These are phyloP conservation scores for Pimpla rufipes DNA, from an alignment of 2,888 invertebrate species.

Conservation along the genomic window DNA sequence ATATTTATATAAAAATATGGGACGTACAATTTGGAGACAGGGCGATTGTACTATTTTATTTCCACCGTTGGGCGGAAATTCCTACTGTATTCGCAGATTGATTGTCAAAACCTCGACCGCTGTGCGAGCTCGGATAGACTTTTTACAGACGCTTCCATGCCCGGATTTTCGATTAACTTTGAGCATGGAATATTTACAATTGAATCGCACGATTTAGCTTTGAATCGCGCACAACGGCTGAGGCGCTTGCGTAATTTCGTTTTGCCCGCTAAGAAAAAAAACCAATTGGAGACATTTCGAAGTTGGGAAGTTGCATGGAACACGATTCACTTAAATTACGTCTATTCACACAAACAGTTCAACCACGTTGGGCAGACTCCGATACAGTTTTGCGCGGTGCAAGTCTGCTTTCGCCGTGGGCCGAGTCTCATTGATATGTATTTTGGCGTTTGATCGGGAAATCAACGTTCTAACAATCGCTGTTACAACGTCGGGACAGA, in stretches of 20 bases:
- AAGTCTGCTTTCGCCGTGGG: slow-evolving; percentile 1
- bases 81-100: slow-evolving; percentile 30
- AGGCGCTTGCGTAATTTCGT: background rate
- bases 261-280: slow-evolving; percentile 10
- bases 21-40: slow-evolving; percentile 69
- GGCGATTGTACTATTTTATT: slow-evolving; percentile 63
- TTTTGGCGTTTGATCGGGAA: slow-evolving; percentile 8
- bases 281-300: slow-evolving; percentile 50
- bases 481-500: background rate
- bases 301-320: slow-evolving; percentile 41
- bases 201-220: slow-evolving; percentile 2
- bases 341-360: slow-evolving; percentile 56
- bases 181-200: background rate
- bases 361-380: slow-evolving; percentile 39
- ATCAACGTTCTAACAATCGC: background rate
- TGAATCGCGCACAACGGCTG: background rate
- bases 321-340: slow-evolving; percentile 36
- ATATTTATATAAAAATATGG: slow-evolving; percentile 78
- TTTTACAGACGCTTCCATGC: slow-evolving; percentile 8
- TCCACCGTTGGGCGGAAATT: slow-evolving; percentile 37
- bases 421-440: slow-evolving; percentile 53
- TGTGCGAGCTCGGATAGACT: background rate
- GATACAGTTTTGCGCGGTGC: slow-evolving; percentile 34
- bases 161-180: slow-evolving; percentile 7
- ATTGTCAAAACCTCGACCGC: slow-evolving; percentile 16